A percentile compares a stretch with the other conserved stretches of the same genome.
Evolutionary conservation across 2,888 invertebrate species (phyloP).

Genomic region (Hybos culiciformis): DNA sequence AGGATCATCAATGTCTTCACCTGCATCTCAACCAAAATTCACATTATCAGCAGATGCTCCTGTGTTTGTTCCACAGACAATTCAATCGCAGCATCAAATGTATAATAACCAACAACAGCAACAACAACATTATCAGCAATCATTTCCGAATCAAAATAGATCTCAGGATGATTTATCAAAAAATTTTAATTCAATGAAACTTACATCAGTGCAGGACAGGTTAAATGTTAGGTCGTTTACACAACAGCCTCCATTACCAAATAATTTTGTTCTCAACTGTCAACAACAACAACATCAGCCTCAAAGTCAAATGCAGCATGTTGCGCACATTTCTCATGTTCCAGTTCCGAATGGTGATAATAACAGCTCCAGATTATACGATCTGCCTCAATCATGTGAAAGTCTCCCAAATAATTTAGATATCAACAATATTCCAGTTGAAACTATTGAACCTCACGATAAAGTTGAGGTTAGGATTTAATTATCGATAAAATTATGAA

Average conservation of each 20-base stretch:
- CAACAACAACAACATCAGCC: constrained; percentile 7
- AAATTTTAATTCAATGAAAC: constrained; percentile 6
- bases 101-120: constrained; percentile 6
- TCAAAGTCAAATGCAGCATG: constrained; percentile 5
- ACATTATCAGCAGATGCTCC: constrained; percentile 17
- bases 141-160: background rate
- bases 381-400: background rate
- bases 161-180: constrained; percentile 6
- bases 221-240: constrained; percentile 16
- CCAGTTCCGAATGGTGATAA: constrained; percentile 8
- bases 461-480: too few relatives aligned
- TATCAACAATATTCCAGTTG: too few relatives aligned
- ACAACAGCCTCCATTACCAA: background rate
- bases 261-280: constrained; percentile 5
- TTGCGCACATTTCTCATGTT: constrained; percentile 6
- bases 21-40: background rate
- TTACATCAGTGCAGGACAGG: constrained; percentile 20
- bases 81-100: constrained; percentile 8
- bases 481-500: too few relatives aligned
- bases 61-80: constrained; percentile 19
- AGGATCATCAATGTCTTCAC: too few relatives aligned
- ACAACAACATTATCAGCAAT: constrained; percentile 12
- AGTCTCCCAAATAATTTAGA: background rate
- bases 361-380: background rate
- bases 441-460: too few relatives aligned